Evolutionary conservation across 2,797 vertebrate genomes (phyloP), one percentile per base, ranked within the genome.

Genomic region (Morus bassanus): DNA sequence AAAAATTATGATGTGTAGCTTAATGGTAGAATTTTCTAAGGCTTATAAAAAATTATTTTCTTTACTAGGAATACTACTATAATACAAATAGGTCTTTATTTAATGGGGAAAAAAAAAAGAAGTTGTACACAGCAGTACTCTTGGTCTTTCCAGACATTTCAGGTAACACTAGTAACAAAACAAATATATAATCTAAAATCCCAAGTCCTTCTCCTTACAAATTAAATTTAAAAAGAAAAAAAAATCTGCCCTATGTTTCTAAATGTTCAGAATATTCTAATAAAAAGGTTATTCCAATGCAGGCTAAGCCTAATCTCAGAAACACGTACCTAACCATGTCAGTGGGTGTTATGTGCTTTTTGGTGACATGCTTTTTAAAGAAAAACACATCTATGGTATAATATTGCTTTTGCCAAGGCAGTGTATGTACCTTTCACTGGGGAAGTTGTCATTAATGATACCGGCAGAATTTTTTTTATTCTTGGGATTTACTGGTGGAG

Each of bases 1-100:
- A 93, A 93, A 91, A 95, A 93, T 89, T 75, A 96, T 45, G 51
- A 94, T 35, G 33, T 72, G 9, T 51, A 68, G 54, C 73, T 92
- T 81, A 87, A 41, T 7, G 48, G 35, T 16, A 64, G 37, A 88
- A 79, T 68, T 85, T 88, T 83, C 25, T 53, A 94, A 89, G 54
- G 28, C n/a, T 86, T 76, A 39, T 30, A 76, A 90, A 82, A 85
- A 76, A n/a, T 67, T 10, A 22, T 56, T 72, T 91, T 77, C 30
- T 87, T 81, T 85, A 56, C 41, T 75, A 89, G 43, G 48, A 86
- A 81, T 50, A 83, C n/a, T 48, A 81, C 18, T 37, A 18, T 39
- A 57, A 65, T 35, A 59, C n/a, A 78, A 74, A 67, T 11, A 70
- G 24, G 10, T 77, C 37, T 88, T 63, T 43, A 33, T 59, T 69